Evolutionary conservation across 2,888 invertebrate genomes (phyloP).

Genomic region (Tenthredo distinguenda): DNA sequence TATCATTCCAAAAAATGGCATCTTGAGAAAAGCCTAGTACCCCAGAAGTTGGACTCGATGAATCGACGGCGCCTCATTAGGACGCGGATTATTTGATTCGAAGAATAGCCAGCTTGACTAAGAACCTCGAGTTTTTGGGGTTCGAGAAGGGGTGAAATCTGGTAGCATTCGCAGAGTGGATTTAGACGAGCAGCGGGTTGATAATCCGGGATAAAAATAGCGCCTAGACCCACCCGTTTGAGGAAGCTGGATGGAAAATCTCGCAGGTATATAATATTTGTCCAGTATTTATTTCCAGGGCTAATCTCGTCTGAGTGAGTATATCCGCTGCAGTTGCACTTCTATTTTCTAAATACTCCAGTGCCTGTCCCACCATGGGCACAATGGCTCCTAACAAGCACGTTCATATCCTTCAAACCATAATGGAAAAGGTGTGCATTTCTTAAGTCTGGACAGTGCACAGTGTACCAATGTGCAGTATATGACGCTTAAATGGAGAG

Average conservation of each 20-base stretch:
- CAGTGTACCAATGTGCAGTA: slow-evolving; percentile 14
- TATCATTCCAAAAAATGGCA: too few relatives aligned
- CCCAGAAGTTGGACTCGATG: background rate
- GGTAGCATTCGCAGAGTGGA: background rate
- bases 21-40: background rate
- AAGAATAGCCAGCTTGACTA: background rate
- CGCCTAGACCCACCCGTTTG: too few relatives aligned
- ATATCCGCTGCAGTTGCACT: slow-evolving; percentile 9
- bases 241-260: background rate
- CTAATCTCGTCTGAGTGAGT: slow-evolving; percentile 38
- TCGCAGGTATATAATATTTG: slow-evolving; percentile 1
- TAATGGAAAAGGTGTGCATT: slow-evolving; percentile 35
- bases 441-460: background rate
- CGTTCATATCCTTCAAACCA: slow-evolving; percentile 11
- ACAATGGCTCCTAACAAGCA: slow-evolving; percentile 30
- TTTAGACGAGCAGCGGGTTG: background rate
- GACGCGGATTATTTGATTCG: background rate
- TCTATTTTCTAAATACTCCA: slow-evolving; percentile 10
- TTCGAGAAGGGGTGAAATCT: background rate
- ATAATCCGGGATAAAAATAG: background rate
- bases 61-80: background rate
- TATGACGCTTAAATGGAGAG: slow-evolving; percentile 33
- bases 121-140: background rate
- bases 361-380: background rate
- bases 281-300: slow-evolving; percentile 16